Evolutionary conservation across 2,797 vertebrate species (phyloP).

Genomic region (Capromys pilorides): DNA sequence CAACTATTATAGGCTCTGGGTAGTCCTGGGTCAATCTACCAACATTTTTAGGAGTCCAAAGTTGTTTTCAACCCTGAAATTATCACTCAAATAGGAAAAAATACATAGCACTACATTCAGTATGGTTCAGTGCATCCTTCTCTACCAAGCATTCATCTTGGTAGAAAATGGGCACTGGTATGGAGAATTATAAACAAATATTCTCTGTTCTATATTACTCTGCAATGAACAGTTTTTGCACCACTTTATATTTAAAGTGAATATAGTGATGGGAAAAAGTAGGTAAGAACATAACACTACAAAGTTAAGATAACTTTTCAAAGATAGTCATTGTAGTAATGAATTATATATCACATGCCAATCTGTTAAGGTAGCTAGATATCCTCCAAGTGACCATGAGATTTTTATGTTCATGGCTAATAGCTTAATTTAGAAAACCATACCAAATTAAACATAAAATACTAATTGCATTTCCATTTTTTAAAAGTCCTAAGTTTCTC

Average conservation of each 20-base stretch:
- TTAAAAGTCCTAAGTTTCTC: constrained; percentile 36
- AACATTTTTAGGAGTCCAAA: not conserved
- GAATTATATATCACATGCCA: not conserved
- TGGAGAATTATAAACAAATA: constrained; percentile 49
- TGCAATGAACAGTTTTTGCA: not conserved
- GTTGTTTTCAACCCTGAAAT: not conserved
- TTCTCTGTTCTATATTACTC: not conserved
- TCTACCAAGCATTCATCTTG: not conserved
- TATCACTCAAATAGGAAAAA: not conserved
- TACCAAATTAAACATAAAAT: constrained; percentile 57
- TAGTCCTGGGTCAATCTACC: not conserved
- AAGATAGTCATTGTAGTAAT: not conserved
- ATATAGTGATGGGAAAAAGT: not conserved
- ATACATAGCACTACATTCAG: not conserved
- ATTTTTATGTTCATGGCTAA: constrained; percentile 56
- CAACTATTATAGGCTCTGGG: not conserved
- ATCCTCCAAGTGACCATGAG: not conserved
- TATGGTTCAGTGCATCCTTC: not conserved
- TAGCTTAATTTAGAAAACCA: constrained; percentile 59
- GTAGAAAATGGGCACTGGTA: not conserved
- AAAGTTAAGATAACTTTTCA: constrained; percentile 31
- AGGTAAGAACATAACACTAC: not conserved
- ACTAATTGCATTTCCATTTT: constrained; percentile 39
- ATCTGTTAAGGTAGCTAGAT: constrained; percentile 20
- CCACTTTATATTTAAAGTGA: not conserved